Base-by-base conservation (phyloP, 2,888 invertebrate genomes). In the Cinara cedri region DNA sequence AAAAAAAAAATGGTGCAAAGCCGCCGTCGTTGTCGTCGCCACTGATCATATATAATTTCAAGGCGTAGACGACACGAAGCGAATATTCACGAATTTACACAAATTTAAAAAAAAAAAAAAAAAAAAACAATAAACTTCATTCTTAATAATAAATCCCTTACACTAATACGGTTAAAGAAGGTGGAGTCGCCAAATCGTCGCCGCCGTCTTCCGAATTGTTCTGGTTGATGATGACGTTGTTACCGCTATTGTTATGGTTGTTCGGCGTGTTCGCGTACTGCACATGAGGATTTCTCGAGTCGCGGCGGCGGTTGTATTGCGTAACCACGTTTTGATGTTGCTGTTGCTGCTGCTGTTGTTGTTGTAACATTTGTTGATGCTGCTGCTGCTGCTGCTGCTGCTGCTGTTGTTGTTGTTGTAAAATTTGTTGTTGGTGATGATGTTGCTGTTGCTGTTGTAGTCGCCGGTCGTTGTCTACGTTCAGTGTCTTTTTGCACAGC, bases 401-500 rank as follows among this genome's bases (percentile, higher is more conserved):
- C 0, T 26, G 14, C 8, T 8, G 19, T 13, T 34, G 63, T n/a
- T 63, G 63, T 26, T 62, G 62, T 3, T 11, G 34, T n/a, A 42
- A 19, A n/a, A 54, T 3, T 19, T 13, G 42, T 19, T 63, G 42
- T 6, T 49, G 68, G 14, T 46, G 49, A 1, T 71, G 55, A n/a
- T 71, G 71, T 21, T 46, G 57, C 6, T 8, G 46, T 9, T 60
- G 72, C 1, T n/a, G 42, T 6, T 21, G 74, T 19, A 42, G 51
- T 16, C 42, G 51, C 16, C 63, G 74, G 16, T 74, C 74, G 51
- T 21, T 74, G 63, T 74, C 74, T 1, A 74, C 74, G 16, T 74
- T 74, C 51, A 74, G 21, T 0, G 74, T 74, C 62, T 74, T 74
- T 42, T 74, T 74, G 51, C 63, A 74, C 24, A 74, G 51, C 34